Conservation (phyloP, 2,113 vertebrate species). For the Callospermophilus lateralis region DNA sequence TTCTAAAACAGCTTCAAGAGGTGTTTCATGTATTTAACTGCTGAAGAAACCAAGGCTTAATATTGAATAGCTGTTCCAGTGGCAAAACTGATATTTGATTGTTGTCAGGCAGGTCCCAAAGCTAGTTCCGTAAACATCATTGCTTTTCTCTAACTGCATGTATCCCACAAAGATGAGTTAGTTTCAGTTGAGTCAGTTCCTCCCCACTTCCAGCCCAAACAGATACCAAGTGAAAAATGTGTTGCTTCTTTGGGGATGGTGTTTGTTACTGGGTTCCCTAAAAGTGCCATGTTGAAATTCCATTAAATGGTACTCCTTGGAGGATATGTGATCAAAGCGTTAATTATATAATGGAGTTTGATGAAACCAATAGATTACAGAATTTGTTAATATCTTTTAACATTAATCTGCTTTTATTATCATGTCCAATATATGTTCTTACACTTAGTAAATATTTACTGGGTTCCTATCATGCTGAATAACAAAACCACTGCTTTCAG, state of each 20-base stretch:
- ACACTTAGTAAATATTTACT: neutral
- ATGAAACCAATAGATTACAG: neutral
- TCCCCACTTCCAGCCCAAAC: neutral
- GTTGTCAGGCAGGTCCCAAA: neutral
- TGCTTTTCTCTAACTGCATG: neutral
- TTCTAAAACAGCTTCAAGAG: neutral
- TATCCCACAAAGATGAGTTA: neutral
- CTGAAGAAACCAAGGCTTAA: neutral
- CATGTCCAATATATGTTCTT: neutral
- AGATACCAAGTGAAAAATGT: neutral
- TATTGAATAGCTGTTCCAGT: neutral
- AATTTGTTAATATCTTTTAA: neutral
- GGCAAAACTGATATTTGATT: neutral
- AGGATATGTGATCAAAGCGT: neutral
- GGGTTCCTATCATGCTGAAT: neutral
- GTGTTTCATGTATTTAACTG: neutral
- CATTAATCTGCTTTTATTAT: neutral
- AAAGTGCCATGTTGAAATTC: neutral
- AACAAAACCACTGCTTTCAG: neutral
- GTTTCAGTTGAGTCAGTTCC: accelerated
- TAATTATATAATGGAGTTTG: neutral
- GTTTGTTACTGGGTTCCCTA: neutral
- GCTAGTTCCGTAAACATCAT: neutral
- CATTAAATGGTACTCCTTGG: neutral
- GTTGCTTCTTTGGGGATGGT: neutral